Evolutionary conservation across 1,140 invertebrate species (phyloP).

Genomic region (Leptoteleia sp.): DNA sequence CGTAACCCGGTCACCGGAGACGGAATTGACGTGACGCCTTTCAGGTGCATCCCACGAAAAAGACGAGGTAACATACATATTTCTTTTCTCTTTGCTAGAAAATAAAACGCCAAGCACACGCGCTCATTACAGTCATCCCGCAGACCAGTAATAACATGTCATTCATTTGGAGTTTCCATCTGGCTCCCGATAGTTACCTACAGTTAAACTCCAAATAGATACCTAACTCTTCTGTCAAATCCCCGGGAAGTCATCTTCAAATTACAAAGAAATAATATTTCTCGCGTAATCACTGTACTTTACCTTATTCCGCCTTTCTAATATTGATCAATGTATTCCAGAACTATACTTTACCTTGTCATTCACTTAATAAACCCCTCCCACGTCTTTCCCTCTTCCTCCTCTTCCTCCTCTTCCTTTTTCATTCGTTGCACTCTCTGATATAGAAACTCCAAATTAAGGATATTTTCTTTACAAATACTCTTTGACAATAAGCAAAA

Average conservation of each 20-base stretch:
- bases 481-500: slow-evolving; percentile 1
- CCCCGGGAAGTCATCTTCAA: not conserved
- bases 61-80: slow-evolving; percentile 77
- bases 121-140: slow-evolving; percentile 53
- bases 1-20: slow-evolving; percentile 83
- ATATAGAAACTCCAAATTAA: not conserved
- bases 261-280: slow-evolving; percentile 4
- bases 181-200: slow-evolving; percentile 20
- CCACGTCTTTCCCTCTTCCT: not conserved
- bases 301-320: slow-evolving; percentile 4
- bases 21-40: slow-evolving; percentile 79
- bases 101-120: slow-evolving; percentile 52
- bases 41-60: slow-evolving; percentile 78
- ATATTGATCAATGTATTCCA: slow-evolving; percentile 17
- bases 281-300: slow-evolving; percentile 25
- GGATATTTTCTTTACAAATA: not conserved
- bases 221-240: slow-evolving; percentile 18
- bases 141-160: slow-evolving; percentile 56
- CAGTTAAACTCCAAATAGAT: slow-evolving; percentile 19
- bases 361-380: not conserved
- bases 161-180: slow-evolving; percentile 56
- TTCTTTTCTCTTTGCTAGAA: slow-evolving; percentile 54
- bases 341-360: too few relatives aligned
- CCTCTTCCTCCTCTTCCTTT: not conserved
- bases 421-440: not conserved